Percentiles rank a stretch among this genome's conserved stretches.
Conservation (phyloP, 2,888 invertebrate species). For the Podabrus alpinus region DNA sequence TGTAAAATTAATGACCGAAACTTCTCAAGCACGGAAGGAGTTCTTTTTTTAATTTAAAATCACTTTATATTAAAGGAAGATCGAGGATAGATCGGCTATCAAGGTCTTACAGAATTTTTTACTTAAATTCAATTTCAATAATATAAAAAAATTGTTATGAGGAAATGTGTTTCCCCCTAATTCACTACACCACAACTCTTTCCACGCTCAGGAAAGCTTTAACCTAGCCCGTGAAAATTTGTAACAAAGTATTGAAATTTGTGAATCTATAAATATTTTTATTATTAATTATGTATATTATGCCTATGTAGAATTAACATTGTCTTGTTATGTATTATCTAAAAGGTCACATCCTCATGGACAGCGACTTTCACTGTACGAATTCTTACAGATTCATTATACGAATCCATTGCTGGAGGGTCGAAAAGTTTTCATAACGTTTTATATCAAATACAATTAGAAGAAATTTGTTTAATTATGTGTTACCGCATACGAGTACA, state of each 20-base stretch:
- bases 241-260: background rate
- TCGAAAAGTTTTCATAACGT: constrained; percentile 10
- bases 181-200: background rate
- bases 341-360: constrained; percentile 43
- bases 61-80: no score
- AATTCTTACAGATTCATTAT: constrained; percentile 36
- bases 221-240: background rate
- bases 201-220: background rate
- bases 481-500: background rate
- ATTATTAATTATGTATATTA: background rate
- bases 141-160: no score
- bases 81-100: no score
- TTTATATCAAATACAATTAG: constrained; percentile 5
- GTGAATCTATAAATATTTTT: background rate
- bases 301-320: constrained; percentile 14
- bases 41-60: background rate
- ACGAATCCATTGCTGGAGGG: constrained; percentile 17
- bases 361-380: constrained; percentile 42
- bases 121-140: no score
- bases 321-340: constrained; percentile 19
- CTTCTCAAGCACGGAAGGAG: background rate
- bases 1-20: background rate
- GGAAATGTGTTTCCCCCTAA: background rate
- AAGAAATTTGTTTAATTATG: background rate
- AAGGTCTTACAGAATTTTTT: no score